Conservation (phyloP, 92 coral and sea anemone species). For the Palythoa grandiflora region DNA sequence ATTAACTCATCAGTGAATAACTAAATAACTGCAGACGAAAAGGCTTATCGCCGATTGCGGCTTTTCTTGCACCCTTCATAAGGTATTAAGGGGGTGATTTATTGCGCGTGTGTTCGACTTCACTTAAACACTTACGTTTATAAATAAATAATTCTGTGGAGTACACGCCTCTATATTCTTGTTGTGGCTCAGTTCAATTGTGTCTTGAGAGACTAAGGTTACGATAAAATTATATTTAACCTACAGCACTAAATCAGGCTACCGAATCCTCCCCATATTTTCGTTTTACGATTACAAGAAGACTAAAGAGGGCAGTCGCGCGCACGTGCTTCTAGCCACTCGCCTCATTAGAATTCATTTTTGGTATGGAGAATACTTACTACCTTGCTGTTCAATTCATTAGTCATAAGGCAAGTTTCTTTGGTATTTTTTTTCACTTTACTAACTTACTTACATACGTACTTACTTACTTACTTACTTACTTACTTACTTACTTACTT, state of each 20-base stretch:
- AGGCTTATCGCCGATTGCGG: conserved; percentile 15
- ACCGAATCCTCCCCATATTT: not conserved
- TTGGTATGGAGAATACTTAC: too few relatives aligned
- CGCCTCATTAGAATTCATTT: too few relatives aligned
- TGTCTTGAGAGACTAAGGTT: not conserved
- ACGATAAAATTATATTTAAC: not conserved
- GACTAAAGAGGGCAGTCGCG: too few relatives aligned
- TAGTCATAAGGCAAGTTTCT: too few relatives aligned
- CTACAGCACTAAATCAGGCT: not conserved
- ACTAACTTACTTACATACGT: too few relatives aligned
- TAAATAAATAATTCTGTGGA: conserved; percentile 5
- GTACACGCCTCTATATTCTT: not conserved
- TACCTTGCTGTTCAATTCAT: too few relatives aligned
- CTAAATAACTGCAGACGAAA: not conserved
- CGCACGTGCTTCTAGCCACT: too few relatives aligned
- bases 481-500: too few relatives aligned
- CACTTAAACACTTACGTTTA: not conserved
- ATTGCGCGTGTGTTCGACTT: conserved; percentile 35
- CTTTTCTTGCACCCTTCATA: conserved; percentile 30
- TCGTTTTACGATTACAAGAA: not conserved
- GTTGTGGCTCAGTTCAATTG: not conserved
- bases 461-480: too few relatives aligned
- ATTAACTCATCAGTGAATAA: not conserved
- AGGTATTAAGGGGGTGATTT: conserved; percentile 44
- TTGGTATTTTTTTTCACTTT: too few relatives aligned